A percentile compares a stretch with the other conserved stretches of the same genome.
Conservation (phyloP, 2,888 invertebrate genomes). For the Ectobius pallidus region DNA sequence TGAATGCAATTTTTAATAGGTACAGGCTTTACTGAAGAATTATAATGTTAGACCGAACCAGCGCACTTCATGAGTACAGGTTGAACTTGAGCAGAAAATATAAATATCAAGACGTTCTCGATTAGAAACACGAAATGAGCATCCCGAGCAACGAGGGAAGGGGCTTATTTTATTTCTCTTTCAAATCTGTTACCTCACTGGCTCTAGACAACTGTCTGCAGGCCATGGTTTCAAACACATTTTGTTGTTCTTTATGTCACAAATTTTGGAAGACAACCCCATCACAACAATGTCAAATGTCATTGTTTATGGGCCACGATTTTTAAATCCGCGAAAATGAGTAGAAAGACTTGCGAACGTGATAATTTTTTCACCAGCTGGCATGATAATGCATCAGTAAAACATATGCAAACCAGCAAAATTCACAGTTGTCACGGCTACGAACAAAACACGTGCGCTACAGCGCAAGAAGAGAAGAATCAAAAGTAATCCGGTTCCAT, state of each 20-base stretch:
- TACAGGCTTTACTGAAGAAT: too few species aligned
- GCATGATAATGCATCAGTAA: too few species aligned
- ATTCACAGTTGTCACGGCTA: too few species aligned
- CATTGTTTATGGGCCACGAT: neutral
- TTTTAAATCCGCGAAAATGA: neutral
- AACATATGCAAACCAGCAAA: too few species aligned
- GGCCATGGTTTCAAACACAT: neutral
- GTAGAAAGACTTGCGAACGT: too few species aligned
- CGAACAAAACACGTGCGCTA: too few species aligned
- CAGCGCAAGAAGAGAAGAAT: too few species aligned
- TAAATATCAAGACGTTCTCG: neutral
- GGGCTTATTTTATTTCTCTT: too few species aligned
- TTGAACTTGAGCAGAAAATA: neutral
- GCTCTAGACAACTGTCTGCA: neutral
- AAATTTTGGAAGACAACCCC: conserved; percentile 3
- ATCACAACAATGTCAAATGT: neutral
- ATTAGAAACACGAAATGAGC: neutral
- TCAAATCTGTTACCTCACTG: conserved; percentile 20
- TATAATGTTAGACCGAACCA: conserved; percentile 5
- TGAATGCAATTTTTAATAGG: too few species aligned
- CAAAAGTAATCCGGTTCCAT: too few species aligned
- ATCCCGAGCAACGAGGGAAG: neutral
- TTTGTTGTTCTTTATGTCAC: neutral
- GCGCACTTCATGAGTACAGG: conserved; percentile 22
- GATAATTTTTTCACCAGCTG: too few species aligned